Percentiles rank a stretch among this genome's conserved stretches.
Conservation (phyloP, 2,797 vertebrate genomes). For the Arctocebus calabarensis region DNA sequence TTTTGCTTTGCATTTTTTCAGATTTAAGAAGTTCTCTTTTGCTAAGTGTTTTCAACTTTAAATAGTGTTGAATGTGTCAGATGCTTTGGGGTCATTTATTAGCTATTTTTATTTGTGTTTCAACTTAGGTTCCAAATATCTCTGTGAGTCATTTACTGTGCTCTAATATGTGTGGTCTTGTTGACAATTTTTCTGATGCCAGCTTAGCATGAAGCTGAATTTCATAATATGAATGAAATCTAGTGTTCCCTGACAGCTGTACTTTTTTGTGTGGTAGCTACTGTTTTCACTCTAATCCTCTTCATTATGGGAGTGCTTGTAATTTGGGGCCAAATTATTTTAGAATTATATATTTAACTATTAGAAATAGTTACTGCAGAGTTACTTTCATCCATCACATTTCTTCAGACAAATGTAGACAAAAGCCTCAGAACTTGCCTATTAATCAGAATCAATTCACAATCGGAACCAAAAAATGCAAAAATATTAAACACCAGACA, state of each 20-base stretch:
- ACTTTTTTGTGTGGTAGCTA: conserved; percentile 30
- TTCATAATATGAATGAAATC: background rate
- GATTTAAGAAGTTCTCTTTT: conserved; percentile 28
- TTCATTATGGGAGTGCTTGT: conserved; percentile 1
- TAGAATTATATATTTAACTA: conserved; percentile 64
- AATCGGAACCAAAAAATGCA: background rate
- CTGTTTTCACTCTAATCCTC: conserved; percentile 38
- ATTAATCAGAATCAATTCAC: conserved; percentile 20
- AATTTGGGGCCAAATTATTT: conserved; percentile 56
- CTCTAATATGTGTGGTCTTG: background rate
- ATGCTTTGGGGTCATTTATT: conserved; percentile 13
- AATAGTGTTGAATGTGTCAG: conserved; percentile 32
- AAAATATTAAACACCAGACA: background rate
- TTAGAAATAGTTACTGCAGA: conserved; percentile 31
- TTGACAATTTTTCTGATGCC: background rate
- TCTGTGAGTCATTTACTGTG: background rate
- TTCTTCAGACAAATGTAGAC: conserved; percentile 50
- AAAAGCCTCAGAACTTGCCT: conserved; percentile 56
- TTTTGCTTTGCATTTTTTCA: conserved; percentile 8
- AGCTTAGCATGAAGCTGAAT: background rate
- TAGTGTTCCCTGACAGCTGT: conserved; percentile 48
- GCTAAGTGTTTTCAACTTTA: conserved; percentile 1
- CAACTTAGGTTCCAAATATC: background rate
- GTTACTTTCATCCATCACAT: conserved; percentile 46
- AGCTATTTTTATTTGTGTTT: conserved; percentile 36